Percentiles rank a stretch among this genome's conserved stretches.
These are phyloP conservation scores for Galagoides demidoff DNA, from an alignment of 2,797 vertebrate genomes.

Conservation along the genomic window DNA sequence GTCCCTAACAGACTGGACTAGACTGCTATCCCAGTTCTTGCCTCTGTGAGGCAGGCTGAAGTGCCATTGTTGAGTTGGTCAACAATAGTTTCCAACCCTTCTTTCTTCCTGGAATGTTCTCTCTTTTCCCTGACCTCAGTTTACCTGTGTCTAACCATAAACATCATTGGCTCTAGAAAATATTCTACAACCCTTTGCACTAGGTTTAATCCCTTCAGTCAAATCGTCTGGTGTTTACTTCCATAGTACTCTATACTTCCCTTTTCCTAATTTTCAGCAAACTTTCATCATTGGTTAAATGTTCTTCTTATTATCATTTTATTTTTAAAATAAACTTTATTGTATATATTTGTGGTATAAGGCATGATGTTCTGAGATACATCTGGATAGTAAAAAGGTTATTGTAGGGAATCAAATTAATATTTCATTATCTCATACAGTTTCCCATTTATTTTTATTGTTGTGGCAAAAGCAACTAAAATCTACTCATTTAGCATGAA, in stretches of 20 bases:
- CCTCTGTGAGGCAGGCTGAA: background rate
- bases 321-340: background rate
- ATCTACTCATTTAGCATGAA: background rate
- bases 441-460: background rate
- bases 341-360: background rate
- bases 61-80: background rate
- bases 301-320: background rate
- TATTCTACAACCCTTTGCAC: background rate
- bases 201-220: background rate
- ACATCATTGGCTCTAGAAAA: background rate
- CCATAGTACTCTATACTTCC: background rate
- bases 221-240: background rate
- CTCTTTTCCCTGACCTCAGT: background rate
- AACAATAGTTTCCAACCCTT: background rate
- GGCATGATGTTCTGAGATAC: background rate
- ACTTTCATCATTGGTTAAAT: background rate
- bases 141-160: background rate
- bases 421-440: background rate
- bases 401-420: background rate
- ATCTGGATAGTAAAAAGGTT: background rate
- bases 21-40: background rate
- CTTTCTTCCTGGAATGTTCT: background rate
- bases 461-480: background rate
- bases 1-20: background rate
- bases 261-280: slow-evolving; percentile 25